Base-by-base conservation (phyloP, 1,140 invertebrate species). In the Cherax destructor region DNA sequence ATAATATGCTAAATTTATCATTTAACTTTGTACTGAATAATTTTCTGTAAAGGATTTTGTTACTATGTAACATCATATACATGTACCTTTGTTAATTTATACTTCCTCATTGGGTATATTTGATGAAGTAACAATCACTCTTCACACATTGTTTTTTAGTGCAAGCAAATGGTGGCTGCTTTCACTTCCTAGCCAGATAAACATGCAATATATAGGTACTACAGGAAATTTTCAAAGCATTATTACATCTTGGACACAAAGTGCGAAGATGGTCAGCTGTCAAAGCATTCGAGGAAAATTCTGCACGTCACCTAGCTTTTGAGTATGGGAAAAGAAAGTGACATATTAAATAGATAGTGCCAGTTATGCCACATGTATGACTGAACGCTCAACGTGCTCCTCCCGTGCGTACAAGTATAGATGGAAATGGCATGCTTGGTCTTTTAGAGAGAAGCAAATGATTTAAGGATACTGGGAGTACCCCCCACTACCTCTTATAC, bases 351-450 rank as follows among this genome's bases (percentile, higher is more conserved):
- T 65, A 65, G 79, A 56, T 81, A 56, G 47, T 41, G 30, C 30
- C 30, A 41, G 30, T n/a, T 59, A 81, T n/a, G 50, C 24, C 50
- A n/a, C 56, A 56, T 81, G 79, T 81, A 59, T 81, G 79, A 81
- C 50, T 56, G 79, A 47, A 81, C 56, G 79, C 79, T 81, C 79
- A 81, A 81, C 50, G 16, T 56, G 50, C n/a, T 81, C n/a, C 50
- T 81, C 79, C 69, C n/a, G 2, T 74, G 69, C 7, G n/a, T 10
- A 65, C 5, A 30, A 30, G 69, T 74, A 74, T 74, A 74, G 24
- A 30, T 74, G 21, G 24, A 30, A 72, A 74, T 74, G 16, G 69
- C 30, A 74, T 74, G 69, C 69, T 24, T 56, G 79, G 16, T 56
- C 24, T 59, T 81, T 21, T 13, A 30, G 30, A 72, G 69, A 30